phyloP scores from a whole-genome alignment of 2,888 invertebrate genomes.

The Papilio protenor region DNA sequence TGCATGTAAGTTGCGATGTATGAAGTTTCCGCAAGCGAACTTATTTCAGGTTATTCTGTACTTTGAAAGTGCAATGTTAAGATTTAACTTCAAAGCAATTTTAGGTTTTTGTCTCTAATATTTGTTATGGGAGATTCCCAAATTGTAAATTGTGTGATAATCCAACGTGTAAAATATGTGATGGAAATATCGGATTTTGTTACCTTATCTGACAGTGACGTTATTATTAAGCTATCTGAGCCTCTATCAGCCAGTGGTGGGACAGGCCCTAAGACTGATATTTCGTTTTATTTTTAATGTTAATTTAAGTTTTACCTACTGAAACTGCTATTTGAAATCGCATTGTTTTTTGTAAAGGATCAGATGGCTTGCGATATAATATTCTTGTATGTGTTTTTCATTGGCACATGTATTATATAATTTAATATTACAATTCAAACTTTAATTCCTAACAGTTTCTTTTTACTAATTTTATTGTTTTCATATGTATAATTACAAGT shows the following conservation, averaged over 20 bases:
- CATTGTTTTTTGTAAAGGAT: not conserved
- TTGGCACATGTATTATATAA: not conserved
- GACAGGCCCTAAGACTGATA: not conserved
- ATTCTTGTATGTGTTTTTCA: not conserved
- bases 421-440: too few relatives aligned
- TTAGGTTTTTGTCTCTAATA: conserved; percentile 18
- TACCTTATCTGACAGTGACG: too few relatives aligned
- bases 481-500: not conserved
- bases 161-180: too few relatives aligned
- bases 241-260: too few relatives aligned
- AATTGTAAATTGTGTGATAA: too few relatives aligned
- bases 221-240: too few relatives aligned
- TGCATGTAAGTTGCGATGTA: conserved; percentile 55
- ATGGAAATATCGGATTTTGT: too few relatives aligned
- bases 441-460: not conserved
- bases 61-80: conserved; percentile 40
- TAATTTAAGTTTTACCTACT: not conserved
- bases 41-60: conserved; percentile 23
- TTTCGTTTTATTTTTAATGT: not conserved
- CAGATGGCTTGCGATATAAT: not conserved
- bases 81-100: not conserved
- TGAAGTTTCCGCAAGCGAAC: conserved; percentile 49
- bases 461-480: not conserved
- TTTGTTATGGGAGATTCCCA: not conserved
- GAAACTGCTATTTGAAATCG: not conserved